Conservation (phyloP, 2,113 vertebrate species). For the Phalacrocorax aristotelis region DNA sequence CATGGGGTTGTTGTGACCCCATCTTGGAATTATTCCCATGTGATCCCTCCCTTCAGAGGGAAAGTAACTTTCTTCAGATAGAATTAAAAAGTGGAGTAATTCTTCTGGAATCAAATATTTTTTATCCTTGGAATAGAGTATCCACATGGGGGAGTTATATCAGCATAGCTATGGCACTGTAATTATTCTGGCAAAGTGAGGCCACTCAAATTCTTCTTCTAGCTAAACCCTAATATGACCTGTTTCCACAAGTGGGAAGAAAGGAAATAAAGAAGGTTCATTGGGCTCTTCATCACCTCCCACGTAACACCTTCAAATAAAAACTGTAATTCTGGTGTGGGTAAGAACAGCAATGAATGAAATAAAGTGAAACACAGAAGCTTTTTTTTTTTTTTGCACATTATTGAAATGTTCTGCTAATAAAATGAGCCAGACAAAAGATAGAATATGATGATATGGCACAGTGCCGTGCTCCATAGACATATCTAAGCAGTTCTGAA, state of each 20-base stretch:
- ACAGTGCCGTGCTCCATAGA: background rate
- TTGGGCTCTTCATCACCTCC: constrained; percentile 25
- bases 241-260: constrained; percentile 23
- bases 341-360: constrained; percentile 13
- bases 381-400: background rate
- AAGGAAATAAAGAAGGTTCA: constrained; percentile 21
- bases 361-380: background rate
- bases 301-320: constrained; percentile 3
- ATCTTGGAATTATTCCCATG: background rate
- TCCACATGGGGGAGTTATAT: constrained; percentile 59
- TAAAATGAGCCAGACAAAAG: constrained; percentile 27
- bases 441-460: constrained; percentile 8
- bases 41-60: background rate
- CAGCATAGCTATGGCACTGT: constrained; percentile 5
- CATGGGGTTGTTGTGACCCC: too few relatives aligned
- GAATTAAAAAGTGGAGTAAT: constrained; percentile 11
- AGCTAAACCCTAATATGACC: background rate
- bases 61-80: background rate
- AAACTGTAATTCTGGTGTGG: background rate
- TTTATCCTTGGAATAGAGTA: constrained; percentile 14
- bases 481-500: constrained; percentile 19
- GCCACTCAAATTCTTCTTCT: background rate
- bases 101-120: background rate
- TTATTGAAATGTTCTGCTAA: constrained; percentile 17
- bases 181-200: background rate